Evolutionary conservation across 2,797 vertebrate species (phyloP), one percentile per base, ranked within the genome.

Genomic region (Enteromius afrohamiltoni): DNA sequence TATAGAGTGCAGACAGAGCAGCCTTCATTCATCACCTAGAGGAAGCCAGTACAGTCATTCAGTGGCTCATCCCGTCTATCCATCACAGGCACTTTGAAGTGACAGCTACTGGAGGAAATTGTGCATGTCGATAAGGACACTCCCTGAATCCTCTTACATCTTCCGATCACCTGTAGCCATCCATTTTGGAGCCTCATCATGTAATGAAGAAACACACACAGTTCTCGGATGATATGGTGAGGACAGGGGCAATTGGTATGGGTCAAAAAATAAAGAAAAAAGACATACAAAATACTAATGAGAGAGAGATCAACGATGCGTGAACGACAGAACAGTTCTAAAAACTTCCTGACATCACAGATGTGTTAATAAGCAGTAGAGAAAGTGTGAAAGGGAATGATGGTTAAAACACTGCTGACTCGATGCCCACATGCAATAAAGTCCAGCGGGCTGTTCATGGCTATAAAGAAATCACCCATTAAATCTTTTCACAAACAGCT

Each of bases 21-120:
- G 64, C n/a, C 31, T 79, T 77, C 60, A 77, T 83, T 23, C 4
- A 53, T 83, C 73, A 83, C 49, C 73, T 45, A 31, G 13, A 77
- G 62, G 23, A 68, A 77, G 13, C 73, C 62, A 51, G 37, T 77
- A 31, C 62, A 58, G 73, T 83, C 62, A 83, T 83, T 76, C 73
- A 58, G 73, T 62, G 62, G 49, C 62, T 76, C 60, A 45, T 76
- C 73, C 64, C 23, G 0, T 83, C 73, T 49, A 83, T 83, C 37
- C 49, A 77, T 77, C 81, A 83, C 62, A 83, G 58, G 53, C 19
- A 31, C 62, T 83, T 26, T 83, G 81, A 83, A 77, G 49, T 83
- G 81, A 83, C 73, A 68, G 62, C 45, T 83, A 77, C 62, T 7
- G 11, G 34, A 68, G 62, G 81, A 83, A 68, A 77, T 47, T 58